Conservation (phyloP, 2,113 vertebrate species). For the Columba janthina region DNA sequence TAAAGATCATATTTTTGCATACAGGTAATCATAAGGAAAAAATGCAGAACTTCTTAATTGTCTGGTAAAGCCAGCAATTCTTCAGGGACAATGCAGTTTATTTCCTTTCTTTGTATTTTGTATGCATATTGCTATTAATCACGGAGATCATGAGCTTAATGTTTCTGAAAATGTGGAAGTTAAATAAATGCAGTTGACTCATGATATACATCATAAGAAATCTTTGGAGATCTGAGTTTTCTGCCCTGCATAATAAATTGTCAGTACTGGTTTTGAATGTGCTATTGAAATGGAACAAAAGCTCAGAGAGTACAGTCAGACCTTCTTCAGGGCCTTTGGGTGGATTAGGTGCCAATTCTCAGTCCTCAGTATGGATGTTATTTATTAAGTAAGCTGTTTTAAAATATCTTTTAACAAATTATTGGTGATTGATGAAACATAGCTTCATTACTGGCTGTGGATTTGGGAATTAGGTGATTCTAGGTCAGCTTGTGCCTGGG, state of each 20-base stretch:
- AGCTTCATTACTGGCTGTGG: fast-evolving
- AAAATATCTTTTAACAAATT: not conserved
- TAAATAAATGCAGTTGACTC: not conserved
- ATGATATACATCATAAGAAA: not conserved
- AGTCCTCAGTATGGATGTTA: not conserved
- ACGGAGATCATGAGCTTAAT: not conserved
- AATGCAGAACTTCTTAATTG: not conserved
- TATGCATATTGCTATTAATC: not conserved
- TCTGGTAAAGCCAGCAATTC: not conserved
- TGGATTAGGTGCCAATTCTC: not conserved
- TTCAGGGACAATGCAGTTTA: not conserved
- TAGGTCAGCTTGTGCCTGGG: not conserved
- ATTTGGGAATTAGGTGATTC: not conserved
- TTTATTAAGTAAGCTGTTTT: not conserved
- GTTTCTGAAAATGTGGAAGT: not conserved
- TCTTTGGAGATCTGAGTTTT: not conserved
- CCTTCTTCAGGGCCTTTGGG: not conserved
- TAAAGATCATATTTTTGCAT: not conserved
- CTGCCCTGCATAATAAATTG: not conserved
- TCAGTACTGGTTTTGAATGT: not conserved
- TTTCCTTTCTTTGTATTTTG: conserved; percentile 1
- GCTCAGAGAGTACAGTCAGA: not conserved
- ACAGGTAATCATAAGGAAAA: not conserved
- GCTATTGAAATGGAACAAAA: not conserved
- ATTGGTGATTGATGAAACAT: not conserved